phyloP scores from a whole-genome alignment of 2,113 vertebrate species.

The Phoenicopterus ruber region DNA sequence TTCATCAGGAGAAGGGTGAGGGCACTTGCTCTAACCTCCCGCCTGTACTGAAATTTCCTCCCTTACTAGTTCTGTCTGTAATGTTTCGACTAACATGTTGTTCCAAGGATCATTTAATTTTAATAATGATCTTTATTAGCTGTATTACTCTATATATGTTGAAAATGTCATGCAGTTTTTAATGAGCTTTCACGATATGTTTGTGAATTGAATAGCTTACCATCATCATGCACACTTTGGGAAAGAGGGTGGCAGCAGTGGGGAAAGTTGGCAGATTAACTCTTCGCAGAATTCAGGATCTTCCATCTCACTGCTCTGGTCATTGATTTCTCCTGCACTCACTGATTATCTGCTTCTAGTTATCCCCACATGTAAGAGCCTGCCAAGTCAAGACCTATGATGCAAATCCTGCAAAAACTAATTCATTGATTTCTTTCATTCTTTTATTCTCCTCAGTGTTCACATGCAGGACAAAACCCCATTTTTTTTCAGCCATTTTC shows the following conservation, averaged over 20 bases:
- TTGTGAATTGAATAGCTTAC: background rate
- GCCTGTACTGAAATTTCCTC: too few relatives aligned
- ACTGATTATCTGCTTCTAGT: background rate
- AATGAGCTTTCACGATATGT: background rate
- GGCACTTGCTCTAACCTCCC: too few relatives aligned
- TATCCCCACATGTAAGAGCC: background rate
- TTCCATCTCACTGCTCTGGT: background rate
- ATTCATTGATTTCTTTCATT: background rate
- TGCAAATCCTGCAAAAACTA: background rate
- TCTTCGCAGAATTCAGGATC: background rate
- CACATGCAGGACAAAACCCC: background rate
- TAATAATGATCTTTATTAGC: background rate
- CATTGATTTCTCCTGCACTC: background rate
- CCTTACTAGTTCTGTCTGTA: too few relatives aligned
- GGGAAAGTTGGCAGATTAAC: background rate
- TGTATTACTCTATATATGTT: background rate
- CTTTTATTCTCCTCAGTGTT: background rate
- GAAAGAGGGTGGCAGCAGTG: background rate
- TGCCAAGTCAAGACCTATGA: background rate
- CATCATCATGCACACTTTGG: background rate
- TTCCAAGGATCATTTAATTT: conserved; percentile 21
- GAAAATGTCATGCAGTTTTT: background rate
- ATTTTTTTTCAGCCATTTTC: background rate
- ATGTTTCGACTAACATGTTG: background rate
- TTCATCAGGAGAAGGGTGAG: too few relatives aligned